Percentiles rank a stretch among this genome's conserved stretches.
These are phyloP conservation scores for Blera fallax DNA, from an alignment of 2,888 invertebrate species.

Conservation along the genomic window DNA sequence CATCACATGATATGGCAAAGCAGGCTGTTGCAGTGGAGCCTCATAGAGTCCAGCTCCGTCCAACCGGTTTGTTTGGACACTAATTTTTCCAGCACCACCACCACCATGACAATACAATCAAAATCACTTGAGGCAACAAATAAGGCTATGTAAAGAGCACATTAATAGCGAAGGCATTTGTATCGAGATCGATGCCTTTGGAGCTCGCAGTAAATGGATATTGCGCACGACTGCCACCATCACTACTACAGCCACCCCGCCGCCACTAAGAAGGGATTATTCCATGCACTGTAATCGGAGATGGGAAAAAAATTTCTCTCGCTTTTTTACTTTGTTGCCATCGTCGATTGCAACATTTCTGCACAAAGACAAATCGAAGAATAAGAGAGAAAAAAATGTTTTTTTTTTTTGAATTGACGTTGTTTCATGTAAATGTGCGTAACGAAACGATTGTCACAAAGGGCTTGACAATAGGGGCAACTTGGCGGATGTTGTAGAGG, in stretches of 20 bases:
- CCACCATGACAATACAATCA: slow-evolving; percentile 15
- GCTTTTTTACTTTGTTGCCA: slow-evolving; percentile 38
- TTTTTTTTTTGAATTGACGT: slow-evolving; percentile 49
- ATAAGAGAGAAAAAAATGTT: background rate
- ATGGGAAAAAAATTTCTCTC: slow-evolving; percentile 55
- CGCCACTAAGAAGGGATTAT: slow-evolving; percentile 53
- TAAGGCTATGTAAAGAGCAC: slow-evolving; percentile 17
- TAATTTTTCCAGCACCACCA: background rate
- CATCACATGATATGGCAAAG: slow-evolving; percentile 24
- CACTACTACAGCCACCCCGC: background rate
- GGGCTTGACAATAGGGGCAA: slow-evolving; percentile 48
- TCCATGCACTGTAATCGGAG: slow-evolving; percentile 54
- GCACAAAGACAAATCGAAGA: background rate
- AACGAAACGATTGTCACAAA: slow-evolving; percentile 62
- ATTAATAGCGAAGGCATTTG: slow-evolving; percentile 40
- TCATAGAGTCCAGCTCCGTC: slow-evolving; percentile 19
- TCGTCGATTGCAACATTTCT: slow-evolving; percentile 39
- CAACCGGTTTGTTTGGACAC: slow-evolving; percentile 38
- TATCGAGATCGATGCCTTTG: slow-evolving; percentile 58
- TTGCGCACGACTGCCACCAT: slow-evolving; percentile 39
- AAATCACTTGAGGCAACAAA: slow-evolving; percentile 63
- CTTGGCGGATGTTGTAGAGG: slow-evolving; percentile 60
- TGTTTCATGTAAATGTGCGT: slow-evolving; percentile 67
- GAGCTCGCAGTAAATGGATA: slow-evolving; percentile 49
- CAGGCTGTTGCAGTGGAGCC: background rate